Base-by-base conservation (phyloP, 2,113 vertebrate genomes). In the Eonycteris spelaea region DNA sequence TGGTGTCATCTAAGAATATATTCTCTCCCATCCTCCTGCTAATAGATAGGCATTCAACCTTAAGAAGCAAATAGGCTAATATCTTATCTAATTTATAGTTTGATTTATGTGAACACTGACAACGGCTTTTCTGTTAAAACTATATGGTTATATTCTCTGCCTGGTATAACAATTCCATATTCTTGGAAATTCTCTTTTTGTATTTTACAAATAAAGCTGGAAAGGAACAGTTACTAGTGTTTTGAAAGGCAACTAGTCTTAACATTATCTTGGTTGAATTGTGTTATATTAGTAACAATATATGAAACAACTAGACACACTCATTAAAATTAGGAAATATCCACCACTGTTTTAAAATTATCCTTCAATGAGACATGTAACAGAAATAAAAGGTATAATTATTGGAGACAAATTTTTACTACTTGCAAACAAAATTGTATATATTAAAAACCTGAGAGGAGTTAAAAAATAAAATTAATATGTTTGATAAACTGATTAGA, bases 31-130 rank as follows among this genome's bases (percentile, higher is more conserved):
- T 35, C 16, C 16, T 53, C 22, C 80, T 70, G 38, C 38, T 70
- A 68, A 87, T n/a, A 90, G 30, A 15, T 82, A 8, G 70, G 68
- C 38, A 84, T 83, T 94, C 71, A 67, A 83, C 74, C 78, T 73
- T 83, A 93, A 92, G 80, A 93, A 95, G 70, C 57, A 94, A 43
- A 80, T 73, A 43, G 43, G 45, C 59, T 79, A 92, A 33, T 33
- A 87, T 90, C 84, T 11, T 21, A 3, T 87, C 48, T 92, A 61
- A 65, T 73, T 77, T 86, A 33, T 93, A 38, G 38, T 71, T 84
- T 90, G 59, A 68, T 93, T 78, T 90, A 71, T 91, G 45, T 91
- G 53, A 83, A 16, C 40, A 38, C 18, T 84, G 43, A 65, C 65
- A 82, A 40, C 43, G 83, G 24, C 2, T 48, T 71, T 94, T 87